Conservation (phyloP, 2,888 invertebrate species). For the Pteria penguin region DNA sequence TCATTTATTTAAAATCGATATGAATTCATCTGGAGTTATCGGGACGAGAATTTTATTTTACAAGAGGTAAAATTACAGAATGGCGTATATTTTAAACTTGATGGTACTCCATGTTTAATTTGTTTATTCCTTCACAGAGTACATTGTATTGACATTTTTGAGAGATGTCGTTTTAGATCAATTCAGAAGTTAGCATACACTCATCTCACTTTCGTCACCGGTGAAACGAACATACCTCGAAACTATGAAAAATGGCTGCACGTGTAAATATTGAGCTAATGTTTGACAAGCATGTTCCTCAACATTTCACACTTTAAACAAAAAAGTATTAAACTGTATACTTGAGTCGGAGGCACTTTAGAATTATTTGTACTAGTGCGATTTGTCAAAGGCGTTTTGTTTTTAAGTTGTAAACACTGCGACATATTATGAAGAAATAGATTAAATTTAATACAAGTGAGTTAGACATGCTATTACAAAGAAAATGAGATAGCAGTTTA, state of each 20-base stretch:
- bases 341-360: constrained; percentile 17
- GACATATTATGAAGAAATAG: not conserved
- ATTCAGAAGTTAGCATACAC: constrained; percentile 15
- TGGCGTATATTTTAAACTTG: not conserved
- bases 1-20: too few relatives aligned
- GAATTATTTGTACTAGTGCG: constrained; percentile 15
- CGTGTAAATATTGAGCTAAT: constrained; percentile 21
- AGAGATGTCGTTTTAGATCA: constrained; percentile 11
- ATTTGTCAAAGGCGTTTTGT: constrained; percentile 34
- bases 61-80: not conserved
- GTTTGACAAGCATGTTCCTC: constrained; percentile 18
- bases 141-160: constrained; percentile 27
- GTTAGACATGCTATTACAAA: not conserved
- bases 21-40: too few relatives aligned
- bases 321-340: constrained; percentile 34
- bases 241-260: constrained; percentile 9
- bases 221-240: not conserved
- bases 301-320: constrained; percentile 40
- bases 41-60: not conserved
- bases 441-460: not conserved
- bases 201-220: constrained; percentile 15
- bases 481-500: too few relatives aligned
- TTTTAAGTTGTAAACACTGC: constrained; percentile 17
- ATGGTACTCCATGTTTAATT: constrained; percentile 22
- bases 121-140: constrained; percentile 25